phyloP scores from a whole-genome alignment of 2,888 invertebrate species.

The Corbicula japonica region DNA sequence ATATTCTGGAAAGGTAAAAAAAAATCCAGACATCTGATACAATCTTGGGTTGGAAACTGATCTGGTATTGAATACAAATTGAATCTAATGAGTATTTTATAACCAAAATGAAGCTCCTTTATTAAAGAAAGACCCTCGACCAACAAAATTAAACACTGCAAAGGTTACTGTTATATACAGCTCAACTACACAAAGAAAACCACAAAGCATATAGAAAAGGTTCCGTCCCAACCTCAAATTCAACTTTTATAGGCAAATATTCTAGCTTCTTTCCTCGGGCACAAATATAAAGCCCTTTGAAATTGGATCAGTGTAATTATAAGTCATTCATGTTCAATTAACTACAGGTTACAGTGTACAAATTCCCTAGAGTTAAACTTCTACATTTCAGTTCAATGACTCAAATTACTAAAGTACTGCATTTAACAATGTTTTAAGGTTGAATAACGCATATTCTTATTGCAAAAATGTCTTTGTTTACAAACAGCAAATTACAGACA shows the following conservation, averaged over 20 bases:
- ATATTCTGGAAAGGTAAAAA: too few species aligned
- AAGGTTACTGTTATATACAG: conserved; percentile 12
- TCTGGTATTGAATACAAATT: conserved; percentile 42
- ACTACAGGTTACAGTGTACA: conserved; percentile 58
- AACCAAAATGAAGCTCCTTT: conserved; percentile 21
- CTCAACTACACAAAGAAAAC: conserved; percentile 18
- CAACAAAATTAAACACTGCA: conserved; percentile 11
- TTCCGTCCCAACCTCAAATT: conserved; percentile 36
- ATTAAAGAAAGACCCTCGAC: conserved; percentile 8
- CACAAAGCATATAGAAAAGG: conserved; percentile 12
- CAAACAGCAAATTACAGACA: conserved; percentile 60
- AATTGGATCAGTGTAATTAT: conserved; percentile 71
- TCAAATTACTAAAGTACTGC: conserved; percentile 60
- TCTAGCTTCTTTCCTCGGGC: conserved; percentile 49
- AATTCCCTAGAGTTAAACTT: conserved; percentile 50
- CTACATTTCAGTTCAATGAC: conserved; percentile 56
- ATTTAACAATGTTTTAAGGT: conserved; percentile 41
- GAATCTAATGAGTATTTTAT: conserved; percentile 35
- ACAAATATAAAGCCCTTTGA: conserved; percentile 66
- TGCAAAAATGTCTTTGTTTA: conserved; percentile 52
- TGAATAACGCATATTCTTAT: conserved; percentile 59
- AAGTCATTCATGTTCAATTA: conserved; percentile 68
- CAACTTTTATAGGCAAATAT: conserved; percentile 41
- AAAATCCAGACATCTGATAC: too few species aligned
- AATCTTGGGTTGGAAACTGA: conserved; percentile 18